Percentiles rank a stretch among this genome's conserved stretches.
Conservation (phyloP, 2,797 vertebrate species). For the Hypotaenidia philippensis region DNA sequence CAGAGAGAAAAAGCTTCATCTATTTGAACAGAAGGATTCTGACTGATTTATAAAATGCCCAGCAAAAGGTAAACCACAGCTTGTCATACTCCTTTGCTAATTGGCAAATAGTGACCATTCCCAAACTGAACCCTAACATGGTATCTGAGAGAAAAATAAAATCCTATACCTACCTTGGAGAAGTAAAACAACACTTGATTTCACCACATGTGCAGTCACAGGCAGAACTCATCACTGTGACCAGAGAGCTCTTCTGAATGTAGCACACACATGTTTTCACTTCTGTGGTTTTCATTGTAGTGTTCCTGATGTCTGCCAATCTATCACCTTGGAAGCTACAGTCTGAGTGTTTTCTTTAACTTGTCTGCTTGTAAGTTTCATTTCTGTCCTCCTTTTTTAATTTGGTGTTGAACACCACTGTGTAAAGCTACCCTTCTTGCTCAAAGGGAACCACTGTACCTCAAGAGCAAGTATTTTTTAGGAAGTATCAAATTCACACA, state of each 20-base stretch:
- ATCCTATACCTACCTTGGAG: not conserved
- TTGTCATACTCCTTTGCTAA: not conserved
- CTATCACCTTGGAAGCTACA: not conserved
- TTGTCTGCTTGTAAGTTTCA: not conserved
- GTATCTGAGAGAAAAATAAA: not conserved
- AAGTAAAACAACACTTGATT: not conserved
- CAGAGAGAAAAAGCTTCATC: not conserved
- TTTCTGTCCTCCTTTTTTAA: not conserved
- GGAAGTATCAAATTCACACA: not conserved
- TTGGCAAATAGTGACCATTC: not conserved
- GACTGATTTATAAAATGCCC: not conserved
- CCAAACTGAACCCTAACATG: not conserved
- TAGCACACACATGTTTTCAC: not conserved
- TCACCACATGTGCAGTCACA: not conserved
- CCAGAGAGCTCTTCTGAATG: not conserved
- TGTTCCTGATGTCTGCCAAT: not conserved
- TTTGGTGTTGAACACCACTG: not conserved
- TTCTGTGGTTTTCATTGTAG: not conserved
- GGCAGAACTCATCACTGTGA: not conserved
- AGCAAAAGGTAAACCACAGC: not conserved
- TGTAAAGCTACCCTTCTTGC: not conserved
- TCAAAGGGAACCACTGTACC: not conserved
- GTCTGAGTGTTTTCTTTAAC: not conserved
- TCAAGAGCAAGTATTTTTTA: not conserved
- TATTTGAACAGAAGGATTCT: constrained; percentile 8